Conservation (phyloP, 2,888 invertebrate genomes). For the Phragmatobia fuliginosa region DNA sequence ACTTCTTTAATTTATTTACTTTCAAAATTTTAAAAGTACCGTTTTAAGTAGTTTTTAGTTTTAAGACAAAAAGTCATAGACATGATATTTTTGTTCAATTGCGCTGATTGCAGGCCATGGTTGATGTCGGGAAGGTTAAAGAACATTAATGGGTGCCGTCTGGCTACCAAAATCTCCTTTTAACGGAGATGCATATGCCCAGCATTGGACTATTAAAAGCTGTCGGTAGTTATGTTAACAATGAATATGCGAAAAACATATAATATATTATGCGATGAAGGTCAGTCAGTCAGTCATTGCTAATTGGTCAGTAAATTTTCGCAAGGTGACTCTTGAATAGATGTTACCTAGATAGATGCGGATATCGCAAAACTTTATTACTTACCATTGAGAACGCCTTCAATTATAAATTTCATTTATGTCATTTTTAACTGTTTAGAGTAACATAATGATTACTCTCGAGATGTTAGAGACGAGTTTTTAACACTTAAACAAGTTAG, state of each 20-base stretch:
- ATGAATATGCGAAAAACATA: neutral
- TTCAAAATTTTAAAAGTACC: too few relatives aligned
- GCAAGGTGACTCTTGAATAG: neutral
- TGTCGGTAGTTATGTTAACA: too few relatives aligned
- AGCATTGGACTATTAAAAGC: too few relatives aligned
- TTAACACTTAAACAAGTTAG: constrained; percentile 50
- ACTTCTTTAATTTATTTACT: too few relatives aligned
- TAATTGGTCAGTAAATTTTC: neutral
- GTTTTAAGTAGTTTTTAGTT: too few relatives aligned
- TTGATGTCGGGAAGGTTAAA: neutral
- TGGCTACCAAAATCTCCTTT: too few relatives aligned
- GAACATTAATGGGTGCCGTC: neutral
- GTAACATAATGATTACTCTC: constrained; percentile 14
- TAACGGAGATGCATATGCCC: too few relatives aligned
- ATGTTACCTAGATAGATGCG: neutral
- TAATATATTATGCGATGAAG: neutral
- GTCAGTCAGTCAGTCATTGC: neutral
- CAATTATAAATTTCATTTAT: neutral
- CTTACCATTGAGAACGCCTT: neutral
- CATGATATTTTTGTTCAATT: too few relatives aligned
- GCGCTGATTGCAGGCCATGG: neutral
- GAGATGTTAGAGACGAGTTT: constrained; percentile 38
- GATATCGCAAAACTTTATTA: neutral
- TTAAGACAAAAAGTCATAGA: too few relatives aligned
- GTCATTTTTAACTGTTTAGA: neutral